phyloP scores from a whole-genome alignment of 2,888 invertebrate genomes.

The Hydriomena furcata region DNA sequence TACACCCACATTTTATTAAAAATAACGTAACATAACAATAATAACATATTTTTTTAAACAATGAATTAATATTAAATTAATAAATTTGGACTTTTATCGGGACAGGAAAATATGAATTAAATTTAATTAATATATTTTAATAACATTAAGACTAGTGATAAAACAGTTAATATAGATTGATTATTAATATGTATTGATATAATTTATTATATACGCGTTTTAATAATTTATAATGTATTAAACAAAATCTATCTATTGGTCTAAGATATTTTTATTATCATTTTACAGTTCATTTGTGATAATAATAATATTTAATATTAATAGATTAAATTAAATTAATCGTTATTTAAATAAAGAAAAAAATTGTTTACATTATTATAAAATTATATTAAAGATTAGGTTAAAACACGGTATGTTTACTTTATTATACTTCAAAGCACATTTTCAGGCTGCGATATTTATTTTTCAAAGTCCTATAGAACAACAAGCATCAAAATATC shows the following conservation, averaged over 20 bases:
- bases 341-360: not conserved
- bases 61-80: constrained; percentile 12
- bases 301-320: too few species aligned
- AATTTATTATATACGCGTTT: too few species aligned
- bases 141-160: not conserved
- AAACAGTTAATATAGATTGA: not conserved
- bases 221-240: too few species aligned
- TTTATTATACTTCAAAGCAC: constrained; percentile 26
- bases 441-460: constrained; percentile 17
- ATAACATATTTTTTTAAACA: constrained; percentile 8
- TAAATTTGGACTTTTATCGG: constrained; percentile 24
- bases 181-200: too few species aligned
- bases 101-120: constrained; percentile 43
- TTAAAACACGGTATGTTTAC: constrained; percentile 2
- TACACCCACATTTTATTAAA: constrained; percentile 82
- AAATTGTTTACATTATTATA: not conserved
- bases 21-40: constrained; percentile 25
- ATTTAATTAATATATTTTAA: not conserved
- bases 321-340: too few species aligned
- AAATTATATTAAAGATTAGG: not conserved
- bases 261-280: too few species aligned
- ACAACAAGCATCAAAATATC: constrained; percentile 61
- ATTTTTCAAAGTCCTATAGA: constrained; percentile 19
- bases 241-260: too few species aligned
- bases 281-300: too few species aligned